Conservation (phyloP, 1,140 invertebrate species). For the Chymomyza costata region DNA sequence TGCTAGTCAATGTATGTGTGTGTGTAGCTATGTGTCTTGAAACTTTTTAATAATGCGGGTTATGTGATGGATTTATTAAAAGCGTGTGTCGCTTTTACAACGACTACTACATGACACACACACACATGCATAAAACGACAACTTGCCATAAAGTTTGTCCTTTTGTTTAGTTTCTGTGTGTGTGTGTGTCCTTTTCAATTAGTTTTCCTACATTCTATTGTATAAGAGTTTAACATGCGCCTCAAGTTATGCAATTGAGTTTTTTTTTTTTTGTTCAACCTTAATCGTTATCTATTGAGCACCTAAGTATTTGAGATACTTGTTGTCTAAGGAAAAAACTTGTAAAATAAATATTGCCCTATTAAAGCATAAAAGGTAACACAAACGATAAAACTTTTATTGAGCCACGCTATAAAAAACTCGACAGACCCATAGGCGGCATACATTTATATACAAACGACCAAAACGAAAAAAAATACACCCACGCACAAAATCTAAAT, state of each 20-base stretch:
- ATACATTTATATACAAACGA: conserved; percentile 22
- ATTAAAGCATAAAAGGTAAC: too few species aligned
- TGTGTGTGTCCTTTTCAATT: conserved; percentile 43
- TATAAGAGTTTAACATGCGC: conserved; percentile 33
- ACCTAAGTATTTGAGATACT: too few species aligned
- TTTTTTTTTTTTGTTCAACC: conserved; percentile 9
- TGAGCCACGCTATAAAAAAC: too few species aligned
- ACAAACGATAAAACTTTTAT: too few species aligned
- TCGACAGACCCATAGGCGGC: conserved; percentile 1
- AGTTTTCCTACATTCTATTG: conserved; percentile 38
- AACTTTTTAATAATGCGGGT: conserved; percentile 72
- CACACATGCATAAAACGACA: conserved; percentile 2
- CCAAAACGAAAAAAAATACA: conserved; percentile 10
- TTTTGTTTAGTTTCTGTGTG: conserved; percentile 15
- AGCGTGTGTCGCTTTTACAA: conserved; percentile 45
- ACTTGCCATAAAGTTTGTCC: conserved; percentile 50
- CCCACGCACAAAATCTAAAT: conserved; percentile 20
- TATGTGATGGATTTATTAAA: conserved; percentile 72
- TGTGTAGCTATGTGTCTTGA: conserved; percentile 35
- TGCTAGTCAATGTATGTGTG: conserved; percentile 17
- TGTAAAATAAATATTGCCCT: too few species aligned
- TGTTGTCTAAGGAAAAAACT: too few species aligned
- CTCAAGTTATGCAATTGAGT: conserved; percentile 35
- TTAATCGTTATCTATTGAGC: too few species aligned
- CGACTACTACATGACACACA: neutral